These are phyloP conservation scores for Penelope pileata DNA, from an alignment of 2,113 vertebrate genomes.

Conservation along the genomic window DNA sequence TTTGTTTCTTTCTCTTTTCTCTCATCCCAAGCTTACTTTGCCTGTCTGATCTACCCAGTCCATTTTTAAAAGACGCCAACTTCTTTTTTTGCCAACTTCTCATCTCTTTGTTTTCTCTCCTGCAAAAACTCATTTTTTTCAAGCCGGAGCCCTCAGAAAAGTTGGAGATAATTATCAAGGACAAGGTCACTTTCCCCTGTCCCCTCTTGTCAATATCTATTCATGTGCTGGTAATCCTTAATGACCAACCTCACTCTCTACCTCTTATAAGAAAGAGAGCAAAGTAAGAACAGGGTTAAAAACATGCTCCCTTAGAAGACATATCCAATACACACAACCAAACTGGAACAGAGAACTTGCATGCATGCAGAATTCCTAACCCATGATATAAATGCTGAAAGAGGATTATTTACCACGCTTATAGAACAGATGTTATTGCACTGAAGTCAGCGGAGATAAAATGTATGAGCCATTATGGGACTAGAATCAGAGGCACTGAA, in stretches of 20 bases:
- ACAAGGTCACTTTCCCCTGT: background rate
- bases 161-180: background rate
- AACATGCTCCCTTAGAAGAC: background rate
- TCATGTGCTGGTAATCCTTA: background rate
- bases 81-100: background rate
- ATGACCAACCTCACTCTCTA: background rate
- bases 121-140: background rate
- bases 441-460: conserved; percentile 49
- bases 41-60: background rate
- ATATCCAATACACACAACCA: background rate
- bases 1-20: background rate
- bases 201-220: background rate
- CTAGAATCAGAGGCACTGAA: background rate
- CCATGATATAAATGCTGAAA: conserved; percentile 37
- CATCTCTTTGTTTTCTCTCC: background rate
- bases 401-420: conserved; percentile 50
- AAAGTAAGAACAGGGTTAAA: background rate
- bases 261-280: background rate
- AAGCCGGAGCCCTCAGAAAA: background rate
- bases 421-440: conserved; percentile 30
- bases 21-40: background rate
- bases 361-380: conserved; percentile 49
- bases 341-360: conserved; percentile 1
- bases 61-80: background rate
- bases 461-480: background rate